phyloP scores from a whole-genome alignment of 2,888 invertebrate genomes.

The Synanthedon andrenaeformis region DNA sequence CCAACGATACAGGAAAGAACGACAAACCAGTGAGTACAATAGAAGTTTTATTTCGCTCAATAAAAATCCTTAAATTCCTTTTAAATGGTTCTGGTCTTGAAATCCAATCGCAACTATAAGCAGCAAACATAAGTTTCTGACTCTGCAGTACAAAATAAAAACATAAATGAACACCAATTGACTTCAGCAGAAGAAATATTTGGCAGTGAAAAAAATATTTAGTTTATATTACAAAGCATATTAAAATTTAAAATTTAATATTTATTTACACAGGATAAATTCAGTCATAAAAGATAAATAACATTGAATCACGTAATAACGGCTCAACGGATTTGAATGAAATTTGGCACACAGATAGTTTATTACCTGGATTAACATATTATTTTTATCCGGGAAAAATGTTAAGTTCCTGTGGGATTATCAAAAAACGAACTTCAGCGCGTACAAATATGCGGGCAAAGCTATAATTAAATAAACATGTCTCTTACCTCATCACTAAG shows the following conservation, averaged over 20 bases:
- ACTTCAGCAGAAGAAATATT: background rate
- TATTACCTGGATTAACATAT: too few relatives aligned
- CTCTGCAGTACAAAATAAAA: slow-evolving; percentile 2
- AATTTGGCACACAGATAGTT: too few relatives aligned
- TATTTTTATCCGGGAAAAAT: background rate
- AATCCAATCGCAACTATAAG: slow-evolving; percentile 3
- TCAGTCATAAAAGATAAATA: background rate
- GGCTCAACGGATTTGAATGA: too few relatives aligned
- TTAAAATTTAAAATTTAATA: background rate
- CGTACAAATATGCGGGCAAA: too few relatives aligned
- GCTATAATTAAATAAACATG: background rate
- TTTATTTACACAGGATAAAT: background rate
- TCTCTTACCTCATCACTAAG: slow-evolving; percentile 14
- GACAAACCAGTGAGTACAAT: background rate
- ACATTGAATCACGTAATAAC: background rate
- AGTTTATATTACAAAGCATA: too few relatives aligned
- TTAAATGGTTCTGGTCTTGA: slow-evolving; percentile 8
- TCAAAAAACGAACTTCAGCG: too few relatives aligned
- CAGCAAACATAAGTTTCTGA: slow-evolving; percentile 4
- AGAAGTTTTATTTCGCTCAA: slow-evolving; percentile 8
- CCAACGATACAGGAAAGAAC: background rate
- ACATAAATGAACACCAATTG: slow-evolving; percentile 1
- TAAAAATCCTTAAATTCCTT: slow-evolving; percentile 12
- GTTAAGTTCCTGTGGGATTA: too few relatives aligned
- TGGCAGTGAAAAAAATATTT: too few relatives aligned